Conservation (phyloP, 2,113 vertebrate species). For the Trogon surrucura region DNA sequence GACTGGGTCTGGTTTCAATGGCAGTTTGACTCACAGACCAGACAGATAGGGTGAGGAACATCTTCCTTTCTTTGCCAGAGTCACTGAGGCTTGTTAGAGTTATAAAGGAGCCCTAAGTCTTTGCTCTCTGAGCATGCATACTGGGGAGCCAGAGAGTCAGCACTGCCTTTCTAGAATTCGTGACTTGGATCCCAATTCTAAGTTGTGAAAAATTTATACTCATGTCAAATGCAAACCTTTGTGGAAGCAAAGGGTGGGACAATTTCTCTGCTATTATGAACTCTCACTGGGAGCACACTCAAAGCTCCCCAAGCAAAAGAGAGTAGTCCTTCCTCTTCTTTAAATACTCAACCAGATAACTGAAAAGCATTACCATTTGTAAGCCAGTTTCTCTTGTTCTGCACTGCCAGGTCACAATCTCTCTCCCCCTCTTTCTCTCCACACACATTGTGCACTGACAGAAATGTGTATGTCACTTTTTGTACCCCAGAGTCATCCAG, state of each 20-base stretch:
- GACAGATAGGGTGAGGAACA: neutral
- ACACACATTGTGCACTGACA: neutral
- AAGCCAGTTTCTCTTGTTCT: neutral
- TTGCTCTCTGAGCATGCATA: neutral
- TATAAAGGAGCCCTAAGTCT: neutral
- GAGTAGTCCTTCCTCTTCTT: neutral
- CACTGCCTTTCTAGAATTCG: neutral
- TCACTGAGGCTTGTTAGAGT: neutral
- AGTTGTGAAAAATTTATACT: neutral
- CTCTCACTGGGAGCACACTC: neutral
- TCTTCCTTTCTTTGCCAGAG: neutral
- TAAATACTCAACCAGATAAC: neutral
- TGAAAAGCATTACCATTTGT: neutral
- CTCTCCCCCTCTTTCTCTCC: neutral
- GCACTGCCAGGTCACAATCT: neutral
- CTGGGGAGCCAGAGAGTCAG: neutral
- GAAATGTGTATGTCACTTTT: neutral
- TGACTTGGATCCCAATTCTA: neutral
- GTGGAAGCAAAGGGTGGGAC: neutral
- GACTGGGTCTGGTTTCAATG: neutral
- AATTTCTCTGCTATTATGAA: neutral
- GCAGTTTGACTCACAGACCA: neutral
- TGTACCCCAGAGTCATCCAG: neutral
- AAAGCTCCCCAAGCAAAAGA: neutral
- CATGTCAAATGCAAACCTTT: neutral